phyloP scores from a whole-genome alignment of 2,888 invertebrate species.

The Leptopilina myrica region DNA sequence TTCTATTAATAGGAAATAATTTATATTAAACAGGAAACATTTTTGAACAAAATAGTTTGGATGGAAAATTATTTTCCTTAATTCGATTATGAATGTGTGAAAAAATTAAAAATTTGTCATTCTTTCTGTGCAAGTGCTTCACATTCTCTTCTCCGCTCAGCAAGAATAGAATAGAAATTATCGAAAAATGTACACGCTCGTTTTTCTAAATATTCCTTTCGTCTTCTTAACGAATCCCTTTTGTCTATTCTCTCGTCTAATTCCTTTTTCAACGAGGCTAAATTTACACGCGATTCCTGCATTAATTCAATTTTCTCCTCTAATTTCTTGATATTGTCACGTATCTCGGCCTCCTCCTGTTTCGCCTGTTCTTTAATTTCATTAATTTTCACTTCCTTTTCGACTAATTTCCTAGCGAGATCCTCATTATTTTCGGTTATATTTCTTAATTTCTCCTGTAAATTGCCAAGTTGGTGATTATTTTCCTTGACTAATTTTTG shows the following conservation, averaged over 20 bases:
- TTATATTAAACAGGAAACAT: no score
- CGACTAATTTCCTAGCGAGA: neutral
- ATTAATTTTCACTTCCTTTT: neutral
- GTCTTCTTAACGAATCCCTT: constrained; percentile 6
- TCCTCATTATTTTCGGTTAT: neutral
- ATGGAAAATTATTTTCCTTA: no score
- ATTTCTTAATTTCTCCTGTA: neutral
- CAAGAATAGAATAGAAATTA: constrained; percentile 8
- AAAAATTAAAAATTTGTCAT: no score
- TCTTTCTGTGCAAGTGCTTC: no score
- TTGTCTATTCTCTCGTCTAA: constrained; percentile 31
- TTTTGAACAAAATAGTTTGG: no score
- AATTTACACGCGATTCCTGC: constrained; percentile 14
- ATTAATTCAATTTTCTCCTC: constrained; percentile 2
- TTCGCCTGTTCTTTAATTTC: constrained; percentile 24
- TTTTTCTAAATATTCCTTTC: constrained; percentile 15
- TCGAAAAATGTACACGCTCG: neutral
- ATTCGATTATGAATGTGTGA: no score
- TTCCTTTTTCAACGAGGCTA: neutral
- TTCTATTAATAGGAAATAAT: no score
- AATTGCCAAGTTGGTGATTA: neutral
- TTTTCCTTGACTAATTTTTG: neutral
- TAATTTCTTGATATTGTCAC: constrained; percentile 10
- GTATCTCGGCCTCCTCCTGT: constrained; percentile 5
- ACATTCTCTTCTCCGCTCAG: neutral